These are phyloP conservation scores for Hippoglossus stenolepis DNA, from an alignment of 2,113 vertebrate genomes.

Conservation along the genomic window DNA sequence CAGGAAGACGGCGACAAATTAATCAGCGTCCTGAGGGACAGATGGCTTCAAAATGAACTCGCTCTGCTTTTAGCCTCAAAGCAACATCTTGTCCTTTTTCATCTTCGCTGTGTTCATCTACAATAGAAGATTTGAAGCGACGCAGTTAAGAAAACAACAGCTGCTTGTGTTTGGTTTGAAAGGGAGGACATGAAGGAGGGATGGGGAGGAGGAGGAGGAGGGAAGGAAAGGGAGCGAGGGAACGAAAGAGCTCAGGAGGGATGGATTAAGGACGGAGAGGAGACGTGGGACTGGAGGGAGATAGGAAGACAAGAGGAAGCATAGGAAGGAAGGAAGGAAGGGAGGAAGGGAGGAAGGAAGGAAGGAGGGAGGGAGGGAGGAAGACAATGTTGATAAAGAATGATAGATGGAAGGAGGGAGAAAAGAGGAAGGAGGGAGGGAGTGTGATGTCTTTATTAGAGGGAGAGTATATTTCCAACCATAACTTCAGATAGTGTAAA, in stretches of 20 bases:
- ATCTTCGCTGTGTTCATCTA: constrained; percentile 12
- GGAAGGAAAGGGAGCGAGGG: not conserved
- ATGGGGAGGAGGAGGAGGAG: not conserved
- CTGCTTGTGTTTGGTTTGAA: constrained; percentile 41
- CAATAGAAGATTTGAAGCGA: constrained; percentile 11
- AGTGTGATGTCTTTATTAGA: not conserved
- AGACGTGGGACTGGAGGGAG: not conserved
- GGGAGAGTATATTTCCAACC: not conserved
- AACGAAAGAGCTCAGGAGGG: too few species aligned
- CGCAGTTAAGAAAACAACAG: constrained; percentile 37
- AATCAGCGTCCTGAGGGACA: constrained; percentile 66
- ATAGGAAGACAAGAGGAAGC: not conserved
- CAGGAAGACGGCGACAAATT: constrained; percentile 55
- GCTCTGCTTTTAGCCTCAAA: constrained; percentile 54
- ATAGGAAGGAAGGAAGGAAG: not conserved
- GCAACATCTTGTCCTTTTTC: constrained; percentile 3
- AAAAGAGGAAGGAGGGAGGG: too few species aligned
- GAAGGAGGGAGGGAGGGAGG: not conserved
- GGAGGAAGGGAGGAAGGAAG: not conserved
- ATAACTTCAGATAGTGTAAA: not conserved
- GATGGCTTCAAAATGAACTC: constrained; percentile 64
- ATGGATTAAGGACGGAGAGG: not conserved
- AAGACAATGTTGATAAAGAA: too few species aligned
- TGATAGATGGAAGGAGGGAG: not conserved
- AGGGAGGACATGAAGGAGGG: not conserved